A percentile compares a stretch with the other conserved stretches of the same genome.
Conservation (phyloP, 2,113 vertebrate species). For the Bufo gargarizans region DNA sequence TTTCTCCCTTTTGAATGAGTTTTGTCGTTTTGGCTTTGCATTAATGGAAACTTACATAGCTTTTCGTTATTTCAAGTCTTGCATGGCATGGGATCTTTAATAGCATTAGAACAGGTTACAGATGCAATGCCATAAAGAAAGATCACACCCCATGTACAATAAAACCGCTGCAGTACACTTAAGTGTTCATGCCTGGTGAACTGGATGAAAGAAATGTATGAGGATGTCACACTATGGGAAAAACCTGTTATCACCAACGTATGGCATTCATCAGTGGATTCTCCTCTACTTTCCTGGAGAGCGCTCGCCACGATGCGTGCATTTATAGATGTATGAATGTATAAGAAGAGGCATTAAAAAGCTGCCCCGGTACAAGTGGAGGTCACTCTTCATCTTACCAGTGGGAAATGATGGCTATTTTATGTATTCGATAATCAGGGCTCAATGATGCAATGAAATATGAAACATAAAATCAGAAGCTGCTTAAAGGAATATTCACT, state of each 20-base stretch:
- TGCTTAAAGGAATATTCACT: no score
- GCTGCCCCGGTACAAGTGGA: neutral
- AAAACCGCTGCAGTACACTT: slow-evolving; percentile 8
- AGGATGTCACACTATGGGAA: slow-evolving; percentile 17
- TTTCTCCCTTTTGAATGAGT: slow-evolving; percentile 6
- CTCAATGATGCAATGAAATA: no score
- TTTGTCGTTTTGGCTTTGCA: slow-evolving; percentile 12
- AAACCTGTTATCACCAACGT: slow-evolving; percentile 2
- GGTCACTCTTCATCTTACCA: neutral
- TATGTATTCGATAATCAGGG: neutral
- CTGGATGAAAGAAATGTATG: slow-evolving; percentile 22
- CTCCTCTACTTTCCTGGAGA: slow-evolving; percentile 7
- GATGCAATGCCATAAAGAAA: neutral
- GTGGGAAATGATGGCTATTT: neutral
- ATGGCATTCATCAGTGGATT: neutral
- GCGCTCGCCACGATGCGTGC: neutral
- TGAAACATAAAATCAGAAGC: no score
- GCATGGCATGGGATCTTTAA: slow-evolving; percentile 10
- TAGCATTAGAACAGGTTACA: slow-evolving; percentile 18
- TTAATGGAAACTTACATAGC: slow-evolving; percentile 14
- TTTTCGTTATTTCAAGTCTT: slow-evolving; percentile 14
- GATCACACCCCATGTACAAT: neutral
- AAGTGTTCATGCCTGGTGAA: neutral
- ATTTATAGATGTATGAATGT: slow-evolving; percentile 5
- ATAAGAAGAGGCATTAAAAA: neutral